These are phyloP conservation scores for Eulithis prunata DNA, from an alignment of 2,888 invertebrate species.

Conservation along the genomic window DNA sequence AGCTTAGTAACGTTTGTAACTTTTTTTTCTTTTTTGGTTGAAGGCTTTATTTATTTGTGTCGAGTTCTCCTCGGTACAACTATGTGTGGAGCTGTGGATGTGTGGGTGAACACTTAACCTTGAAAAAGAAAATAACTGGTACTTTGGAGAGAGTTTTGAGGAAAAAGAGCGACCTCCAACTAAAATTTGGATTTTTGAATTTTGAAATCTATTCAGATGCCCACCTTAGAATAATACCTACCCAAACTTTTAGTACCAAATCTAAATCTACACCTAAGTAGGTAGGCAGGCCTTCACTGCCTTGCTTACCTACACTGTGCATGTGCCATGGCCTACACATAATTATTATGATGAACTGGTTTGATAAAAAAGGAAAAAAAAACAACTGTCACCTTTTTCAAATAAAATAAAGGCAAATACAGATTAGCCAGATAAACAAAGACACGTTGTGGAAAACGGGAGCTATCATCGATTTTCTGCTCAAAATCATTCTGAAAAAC, in stretches of 20 bases:
- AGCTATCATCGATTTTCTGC: slow-evolving; percentile 57
- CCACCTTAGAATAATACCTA: no score
- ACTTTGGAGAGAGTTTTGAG: slow-evolving; percentile 10
- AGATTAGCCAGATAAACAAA: slow-evolving; percentile 73
- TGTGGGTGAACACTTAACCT: slow-evolving; percentile 40
- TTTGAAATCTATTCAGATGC: no score
- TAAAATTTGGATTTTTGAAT: no score
- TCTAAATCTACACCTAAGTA: no score
- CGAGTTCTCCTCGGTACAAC: slow-evolving; percentile 66
- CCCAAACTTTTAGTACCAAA: no score
- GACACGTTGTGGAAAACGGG: slow-evolving; percentile 63
- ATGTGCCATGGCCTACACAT: no score
- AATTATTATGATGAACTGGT: neutral
- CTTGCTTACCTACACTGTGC: no score
- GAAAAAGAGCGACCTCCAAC: neutral
- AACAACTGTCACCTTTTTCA: slow-evolving; percentile 31
- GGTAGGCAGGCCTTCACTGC: no score
- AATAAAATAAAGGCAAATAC: slow-evolving; percentile 50
- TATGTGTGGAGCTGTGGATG: slow-evolving; percentile 55
- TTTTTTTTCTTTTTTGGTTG: slow-evolving; percentile 60
- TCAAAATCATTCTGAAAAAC: slow-evolving; percentile 19
- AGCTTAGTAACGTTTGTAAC: slow-evolving; percentile 68
- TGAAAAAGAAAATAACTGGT: slow-evolving; percentile 30
- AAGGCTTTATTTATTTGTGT: slow-evolving; percentile 78
- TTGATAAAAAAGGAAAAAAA: no score